phyloP scores from a whole-genome alignment of 2,113 vertebrate species.

The Echinops telfairi region DNA sequence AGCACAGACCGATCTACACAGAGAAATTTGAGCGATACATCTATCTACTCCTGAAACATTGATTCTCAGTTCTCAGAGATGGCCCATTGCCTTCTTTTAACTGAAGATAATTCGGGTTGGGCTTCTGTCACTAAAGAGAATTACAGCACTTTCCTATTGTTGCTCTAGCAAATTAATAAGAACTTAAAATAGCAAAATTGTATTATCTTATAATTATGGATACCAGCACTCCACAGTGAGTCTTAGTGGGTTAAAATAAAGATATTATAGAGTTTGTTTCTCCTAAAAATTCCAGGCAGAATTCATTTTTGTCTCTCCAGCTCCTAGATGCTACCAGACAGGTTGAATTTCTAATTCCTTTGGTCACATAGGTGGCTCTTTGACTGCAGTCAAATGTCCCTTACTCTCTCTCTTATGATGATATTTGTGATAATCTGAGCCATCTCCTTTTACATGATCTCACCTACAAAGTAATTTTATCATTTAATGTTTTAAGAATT shows the following conservation, averaged over 20 bases:
- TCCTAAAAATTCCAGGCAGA: background rate
- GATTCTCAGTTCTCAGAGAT: background rate
- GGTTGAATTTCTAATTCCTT: background rate
- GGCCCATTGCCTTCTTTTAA: background rate
- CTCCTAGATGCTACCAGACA: background rate
- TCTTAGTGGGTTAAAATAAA: background rate
- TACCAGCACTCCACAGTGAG: background rate
- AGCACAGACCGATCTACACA: background rate
- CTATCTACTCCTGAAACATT: background rate
- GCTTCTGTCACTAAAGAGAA: background rate
- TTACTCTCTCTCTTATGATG: background rate
- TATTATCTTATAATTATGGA: background rate
- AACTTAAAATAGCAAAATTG: background rate
- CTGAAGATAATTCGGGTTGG: background rate
- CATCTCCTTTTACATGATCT: background rate
- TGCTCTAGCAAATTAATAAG: background rate
- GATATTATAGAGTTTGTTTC: fast-evolving
- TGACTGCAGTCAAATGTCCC: background rate
- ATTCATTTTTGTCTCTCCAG: background rate
- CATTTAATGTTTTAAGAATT: background rate
- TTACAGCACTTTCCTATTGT: background rate
- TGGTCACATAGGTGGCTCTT: background rate
- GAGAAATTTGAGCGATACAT: background rate
- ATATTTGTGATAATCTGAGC: background rate
- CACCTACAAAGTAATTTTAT: background rate